Evolutionary conservation across 2,888 invertebrate genomes (phyloP), one percentile per base, ranked within the genome.

Genomic region (Hydroisotoma schaefferi): DNA sequence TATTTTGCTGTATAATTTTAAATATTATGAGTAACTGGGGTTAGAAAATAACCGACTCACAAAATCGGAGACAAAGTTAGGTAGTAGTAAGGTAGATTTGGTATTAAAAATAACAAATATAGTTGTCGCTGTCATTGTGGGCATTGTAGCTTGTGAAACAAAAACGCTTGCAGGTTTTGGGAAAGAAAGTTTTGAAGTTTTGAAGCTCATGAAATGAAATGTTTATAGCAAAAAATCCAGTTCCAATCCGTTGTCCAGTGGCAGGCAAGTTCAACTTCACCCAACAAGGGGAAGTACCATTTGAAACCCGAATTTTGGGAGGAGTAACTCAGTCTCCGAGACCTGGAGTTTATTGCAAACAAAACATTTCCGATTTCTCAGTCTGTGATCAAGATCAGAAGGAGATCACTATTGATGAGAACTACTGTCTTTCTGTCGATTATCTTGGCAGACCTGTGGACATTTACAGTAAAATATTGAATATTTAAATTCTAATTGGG

Each of bases 181-280:
- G n/a, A n/a, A n/a, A n/a, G n/a, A n/a, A n/a, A 33, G 15, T 33
- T 33, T 33, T 33, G 15, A 33, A 33, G 15, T 33, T 33, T 12
- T 33, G 10, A n/a, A n/a, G n/a, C n/a, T n/a, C n/a, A 20, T 43
- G 20, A 49, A 49, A n/a, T 8, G 6, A 3, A 28, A 44, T 53
- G 27, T 53, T 70, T 75, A 55, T 68, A 81, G 87, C 89, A n/a
- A 88, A 85, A 75, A 86, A 90, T 77, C 97, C 97, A 0, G 86
- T 90, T 0, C 88, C 95, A 0, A 88, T 98, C 4, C 84, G 92
- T 44, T 98, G 97, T 77, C 97, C 97, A 0, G 87, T 98, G 1
- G 97, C 94, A 43, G 98, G 98, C 1, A 94, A 97, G 78, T 98
- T 93, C 76, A 90, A 87, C 76, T 98, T 98, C 75, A 85, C 87